Percentiles rank a stretch among this genome's conserved stretches.
Conservation (phyloP, 2,113 vertebrate species). For the Chionomys nivalis region DNA sequence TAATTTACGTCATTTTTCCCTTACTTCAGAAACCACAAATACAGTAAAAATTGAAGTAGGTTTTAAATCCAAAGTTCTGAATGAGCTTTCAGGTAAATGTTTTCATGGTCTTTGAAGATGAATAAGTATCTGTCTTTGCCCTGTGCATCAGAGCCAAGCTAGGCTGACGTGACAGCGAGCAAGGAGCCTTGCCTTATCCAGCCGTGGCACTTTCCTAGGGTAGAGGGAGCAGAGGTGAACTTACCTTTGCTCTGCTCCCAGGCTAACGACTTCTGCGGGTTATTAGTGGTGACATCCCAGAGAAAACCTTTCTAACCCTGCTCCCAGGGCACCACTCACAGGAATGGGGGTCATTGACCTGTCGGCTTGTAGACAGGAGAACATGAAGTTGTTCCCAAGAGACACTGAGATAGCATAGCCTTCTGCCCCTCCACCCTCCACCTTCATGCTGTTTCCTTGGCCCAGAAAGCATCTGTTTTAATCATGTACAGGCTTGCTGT, state of each 20-base stretch:
- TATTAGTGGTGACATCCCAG: not conserved
- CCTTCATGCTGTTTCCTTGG: not conserved
- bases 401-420: not conserved
- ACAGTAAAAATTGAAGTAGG: not conserved
- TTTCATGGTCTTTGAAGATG: conserved; percentile 27
- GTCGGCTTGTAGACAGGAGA: not conserved
- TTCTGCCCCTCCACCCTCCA: not conserved
- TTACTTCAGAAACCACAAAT: conserved; percentile 11
- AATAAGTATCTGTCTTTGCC: too few relatives aligned
- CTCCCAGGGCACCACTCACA: not conserved
- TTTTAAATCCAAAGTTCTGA: not conserved
- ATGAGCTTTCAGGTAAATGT: not conserved
- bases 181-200: not conserved
- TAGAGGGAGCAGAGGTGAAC: not conserved
- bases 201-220: not conserved
- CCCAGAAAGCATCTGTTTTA: not conserved
- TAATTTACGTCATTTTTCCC: not conserved
- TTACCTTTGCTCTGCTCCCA: not conserved
- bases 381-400: not conserved
- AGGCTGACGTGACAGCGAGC: not conserved
- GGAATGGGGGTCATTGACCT: not conserved
- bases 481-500: not conserved
- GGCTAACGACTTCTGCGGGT: not conserved
- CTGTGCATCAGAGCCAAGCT: not conserved
- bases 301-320: not conserved